Base-by-base conservation (phyloP, 2,113 vertebrate species). In the Pseudorasbora parva region DNA sequence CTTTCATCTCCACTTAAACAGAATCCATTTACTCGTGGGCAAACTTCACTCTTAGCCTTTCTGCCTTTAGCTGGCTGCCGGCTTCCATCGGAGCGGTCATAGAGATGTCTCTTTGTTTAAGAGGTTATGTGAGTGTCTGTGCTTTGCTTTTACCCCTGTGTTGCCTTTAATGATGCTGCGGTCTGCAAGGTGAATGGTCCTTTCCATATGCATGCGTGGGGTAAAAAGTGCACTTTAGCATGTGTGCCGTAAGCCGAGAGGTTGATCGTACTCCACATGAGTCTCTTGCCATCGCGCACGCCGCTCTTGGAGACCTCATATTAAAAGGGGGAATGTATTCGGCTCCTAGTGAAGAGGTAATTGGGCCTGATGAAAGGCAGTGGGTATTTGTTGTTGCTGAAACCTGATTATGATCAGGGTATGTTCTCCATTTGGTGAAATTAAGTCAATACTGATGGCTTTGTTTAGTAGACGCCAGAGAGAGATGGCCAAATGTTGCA, bases 1-100 rank as follows among this genome's bases (percentile, higher is more conserved):
- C 86, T 87, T 87, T 85, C 86, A 85, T 87, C 84, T 86, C 54
- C 85, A 84, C 84, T 86, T 87, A 82, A 84, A 78, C 84, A 51
- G 78, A 84, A 86, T 83, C 82, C 80, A 88, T 88, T 88, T 88
- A 82, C 82, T 69, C 82, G 12, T 45, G 60, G 30, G 23, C 45
- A 72, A 74, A 81, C 37, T 59, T 56, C 43, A 19, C n/a, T 81
- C 71, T 6, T 59, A 49, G 51, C 59, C 81, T 74, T 14, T 27
- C 77, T 81, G 60, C 71, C 82, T 84, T 86, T 83, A 68, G 81
- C 66, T 41, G 59, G 27, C 72, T 66, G 64, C 66, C 78, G 66
- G 85, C 66, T 81, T 84, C 62, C 21, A 41, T 64, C 54, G 25
- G 69, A 64, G 81, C 69, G 69, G 57, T 64, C 45, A 45, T 80